Percentiles rank a stretch among this genome's conserved stretches.
phyloP scores from a whole-genome alignment of 2,888 invertebrate genomes.

The Andrena bucephala region DNA sequence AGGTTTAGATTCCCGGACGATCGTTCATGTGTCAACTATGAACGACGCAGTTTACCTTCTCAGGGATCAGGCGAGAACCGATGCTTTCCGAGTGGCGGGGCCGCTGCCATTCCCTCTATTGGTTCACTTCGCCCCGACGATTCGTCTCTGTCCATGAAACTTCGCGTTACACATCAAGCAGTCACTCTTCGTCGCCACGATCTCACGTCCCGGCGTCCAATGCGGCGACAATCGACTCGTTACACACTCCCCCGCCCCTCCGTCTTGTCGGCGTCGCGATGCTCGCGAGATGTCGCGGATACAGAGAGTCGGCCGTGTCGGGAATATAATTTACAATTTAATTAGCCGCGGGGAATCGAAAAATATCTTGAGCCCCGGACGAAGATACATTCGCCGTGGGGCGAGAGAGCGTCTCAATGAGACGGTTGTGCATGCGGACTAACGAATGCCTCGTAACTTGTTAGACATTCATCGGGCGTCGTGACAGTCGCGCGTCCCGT shows the following conservation, averaged over 20 bases:
- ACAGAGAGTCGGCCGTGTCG: slow-evolving; percentile 6
- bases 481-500: slow-evolving; percentile 62
- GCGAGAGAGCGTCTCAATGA: slow-evolving; percentile 21
- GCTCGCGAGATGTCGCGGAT: slow-evolving; percentile 13
- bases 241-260: neutral
- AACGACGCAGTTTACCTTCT: neutral
- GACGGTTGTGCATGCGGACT: slow-evolving; percentile 44
- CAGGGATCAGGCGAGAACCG: slow-evolving; percentile 3
- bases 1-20: neutral
- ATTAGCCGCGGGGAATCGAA: slow-evolving; percentile 37
- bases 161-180: slow-evolving; percentile 32
- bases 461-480: slow-evolving; percentile 68
- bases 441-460: slow-evolving; percentile 64
- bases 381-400: slow-evolving; percentile 39
- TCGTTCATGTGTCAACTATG: neutral
- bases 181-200: slow-evolving; percentile 32
- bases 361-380: slow-evolving; percentile 46
- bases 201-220: slow-evolving; percentile 26
- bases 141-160: slow-evolving; percentile 34
- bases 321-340: slow-evolving; percentile 56
- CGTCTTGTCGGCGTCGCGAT: neutral
- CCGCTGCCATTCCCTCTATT: neutral
- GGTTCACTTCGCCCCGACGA: slow-evolving; percentile 15
- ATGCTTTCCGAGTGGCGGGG: slow-evolving; percentile 4
- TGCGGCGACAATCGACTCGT: slow-evolving; percentile 47